Base-by-base conservation (phyloP, 1,140 invertebrate species). In the Eupeodes corollae region DNA sequence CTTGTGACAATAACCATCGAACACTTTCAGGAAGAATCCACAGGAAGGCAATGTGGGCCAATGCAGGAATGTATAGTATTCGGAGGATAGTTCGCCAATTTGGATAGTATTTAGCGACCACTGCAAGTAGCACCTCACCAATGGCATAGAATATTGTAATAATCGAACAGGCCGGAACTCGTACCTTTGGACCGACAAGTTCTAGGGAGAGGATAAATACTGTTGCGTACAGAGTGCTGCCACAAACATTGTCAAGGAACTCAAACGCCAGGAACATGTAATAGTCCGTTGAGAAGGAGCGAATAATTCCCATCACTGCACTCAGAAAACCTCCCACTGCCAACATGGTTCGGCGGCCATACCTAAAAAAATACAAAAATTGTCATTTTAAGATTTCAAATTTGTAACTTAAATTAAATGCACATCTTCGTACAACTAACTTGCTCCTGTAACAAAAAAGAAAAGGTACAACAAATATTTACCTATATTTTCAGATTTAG, bases 1-100 rank as follows among this genome's bases (percentile, higher is more conserved):
- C 77, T 49, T 83, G 79, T 2, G 80, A 78, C 30, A 88, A 59
- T 6, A 87, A 68, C 87, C 87, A 90, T 51, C 85, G 71, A n/a
- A 80, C 70, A 19, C 79, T 82, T 63, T 82, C 80, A 1, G 77
- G 73, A 3, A 80, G 49, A 35, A 80, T 56, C 68, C 77, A 76
- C 32, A 75, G 75, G 56, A 80, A 78, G 2, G 74, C 56, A 6
- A 86, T 58, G 10, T 83, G 68, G 2, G 82, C 60, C 12, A 87
- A 56, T 26, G 78, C 79, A 32, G 83, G 80, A 2, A 70, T 59
- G 49, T 87, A 87, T 14, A 83, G 67, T 5, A 82, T 67, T 38
- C 80, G 73, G 9, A 87, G 70, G 12, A 86, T 62, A 16, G 63
- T 61, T 38, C 84, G 73, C 86, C 87, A 91, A 53, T 81, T 75